A percentile compares a stretch with the other conserved stretches of the same genome.
Conservation (phyloP, 2,888 invertebrate species). For the Drosophila paranaensis region DNA sequence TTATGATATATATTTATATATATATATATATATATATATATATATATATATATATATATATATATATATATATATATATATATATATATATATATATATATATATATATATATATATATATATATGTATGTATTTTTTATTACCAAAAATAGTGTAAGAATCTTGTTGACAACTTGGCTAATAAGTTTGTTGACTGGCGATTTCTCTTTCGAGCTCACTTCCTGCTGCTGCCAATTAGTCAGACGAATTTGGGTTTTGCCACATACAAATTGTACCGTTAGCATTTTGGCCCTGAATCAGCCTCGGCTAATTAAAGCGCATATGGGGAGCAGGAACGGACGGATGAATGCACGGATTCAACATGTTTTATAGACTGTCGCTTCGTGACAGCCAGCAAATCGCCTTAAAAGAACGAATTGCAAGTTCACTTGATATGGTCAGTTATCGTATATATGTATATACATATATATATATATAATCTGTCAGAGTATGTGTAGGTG, state of each 20-base stretch:
- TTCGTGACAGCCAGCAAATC: slow-evolving; percentile 69
- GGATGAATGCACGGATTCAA: no score
- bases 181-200: slow-evolving; percentile 30
- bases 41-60: no score
- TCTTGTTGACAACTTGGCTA: slow-evolving; percentile 33
- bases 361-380: slow-evolving; percentile 44
- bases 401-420: slow-evolving; percentile 56
- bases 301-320: slow-evolving; percentile 37
- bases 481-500: slow-evolving; percentile 33
- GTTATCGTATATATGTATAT: not conserved
- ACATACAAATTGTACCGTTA: slow-evolving; percentile 42
- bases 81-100: not conserved
- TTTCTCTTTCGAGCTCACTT: slow-evolving; percentile 39
- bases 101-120: not conserved
- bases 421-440: slow-evolving; percentile 8
- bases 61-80: slow-evolving; percentile 1
- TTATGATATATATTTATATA: no score
- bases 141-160: slow-evolving; percentile 59
- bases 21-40: no score
- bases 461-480: slow-evolving; percentile 16
- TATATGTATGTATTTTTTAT: not conserved
- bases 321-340: not conserved
- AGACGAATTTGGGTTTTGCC: slow-evolving; percentile 33
- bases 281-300: slow-evolving; percentile 14
- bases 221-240: slow-evolving; percentile 50